A percentile compares a stretch with the other conserved stretches of the same genome.
Conservation (phyloP, 2,797 vertebrate species). For the Scolopax rusticola region DNA sequence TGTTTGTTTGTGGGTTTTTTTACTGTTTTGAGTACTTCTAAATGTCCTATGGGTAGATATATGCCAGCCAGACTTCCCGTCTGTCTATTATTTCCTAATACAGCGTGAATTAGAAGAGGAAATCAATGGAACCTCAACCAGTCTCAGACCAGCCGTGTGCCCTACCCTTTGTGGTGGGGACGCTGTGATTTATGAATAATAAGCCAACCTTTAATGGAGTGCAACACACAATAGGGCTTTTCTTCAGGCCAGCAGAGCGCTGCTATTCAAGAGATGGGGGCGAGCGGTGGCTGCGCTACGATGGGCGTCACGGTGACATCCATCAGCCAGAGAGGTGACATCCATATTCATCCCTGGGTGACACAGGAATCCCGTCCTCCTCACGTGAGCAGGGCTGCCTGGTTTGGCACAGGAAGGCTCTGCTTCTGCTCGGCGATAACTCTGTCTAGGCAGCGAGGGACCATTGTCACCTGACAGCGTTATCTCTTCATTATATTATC, state of each 20-base stretch:
- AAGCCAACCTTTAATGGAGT: slow-evolving; percentile 13
- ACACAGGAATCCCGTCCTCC: not conserved
- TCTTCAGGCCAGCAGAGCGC: not conserved
- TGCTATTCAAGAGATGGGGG: not conserved
- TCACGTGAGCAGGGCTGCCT: not conserved
- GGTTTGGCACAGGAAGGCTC: not conserved
- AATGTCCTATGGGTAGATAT: not conserved
- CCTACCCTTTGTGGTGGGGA: not conserved
- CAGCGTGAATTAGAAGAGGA: not conserved
- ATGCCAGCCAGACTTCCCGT: not conserved
- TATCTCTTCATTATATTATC: slow-evolving; percentile 64
- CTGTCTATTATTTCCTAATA: slow-evolving; percentile 23
- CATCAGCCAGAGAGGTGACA: not conserved
- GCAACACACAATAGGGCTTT: slow-evolving; percentile 21
- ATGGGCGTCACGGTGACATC: not conserved
- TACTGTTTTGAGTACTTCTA: not conserved
- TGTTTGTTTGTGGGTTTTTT: too few species aligned
- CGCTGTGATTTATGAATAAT: slow-evolving; percentile 2
- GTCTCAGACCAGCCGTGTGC: not conserved
- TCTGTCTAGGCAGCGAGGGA: slow-evolving; percentile 39
- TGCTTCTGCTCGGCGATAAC: slow-evolving; percentile 16
- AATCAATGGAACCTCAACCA: not conserved
- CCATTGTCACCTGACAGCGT: slow-evolving; percentile 19
- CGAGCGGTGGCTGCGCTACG: not conserved
- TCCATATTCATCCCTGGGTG: not conserved